These are phyloP conservation scores for Drosophila rhopaloa DNA, from an alignment of 1,140 invertebrate genomes.

Conservation along the genomic window DNA sequence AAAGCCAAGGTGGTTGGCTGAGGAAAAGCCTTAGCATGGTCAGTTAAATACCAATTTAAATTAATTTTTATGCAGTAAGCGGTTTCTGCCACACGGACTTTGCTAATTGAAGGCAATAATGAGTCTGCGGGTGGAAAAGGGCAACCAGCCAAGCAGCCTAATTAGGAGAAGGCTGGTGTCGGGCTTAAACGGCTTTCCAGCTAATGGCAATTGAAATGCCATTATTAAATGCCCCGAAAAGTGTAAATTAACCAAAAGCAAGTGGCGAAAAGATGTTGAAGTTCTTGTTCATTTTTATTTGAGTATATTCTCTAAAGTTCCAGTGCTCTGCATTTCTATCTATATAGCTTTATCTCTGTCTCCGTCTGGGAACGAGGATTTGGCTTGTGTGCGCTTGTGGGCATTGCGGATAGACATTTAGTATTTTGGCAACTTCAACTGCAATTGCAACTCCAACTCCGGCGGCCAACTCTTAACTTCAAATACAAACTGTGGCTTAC, in stretches of 20 bases:
- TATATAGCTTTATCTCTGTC: conserved; percentile 10
- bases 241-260: conserved; percentile 30
- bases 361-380: conserved; percentile 29
- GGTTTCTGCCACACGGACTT: conserved; percentile 31
- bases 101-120: conserved; percentile 66
- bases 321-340: not conserved
- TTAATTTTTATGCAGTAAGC: conserved; percentile 76
- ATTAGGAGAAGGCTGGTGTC: conserved; percentile 35
- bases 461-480: conserved; percentile 17
- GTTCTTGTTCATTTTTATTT: conserved; percentile 32
- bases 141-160: conserved; percentile 53
- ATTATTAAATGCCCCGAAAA: conserved; percentile 49
- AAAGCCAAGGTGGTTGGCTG: conserved; percentile 24
- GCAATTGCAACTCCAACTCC: conserved; percentile 32
- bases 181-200: conserved; percentile 21
- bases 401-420: conserved; percentile 75
- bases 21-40: conserved; percentile 54
- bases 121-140: conserved; percentile 39
- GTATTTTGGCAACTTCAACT: conserved; percentile 73
- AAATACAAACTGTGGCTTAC: conserved; percentile 42
- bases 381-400: conserved; percentile 68
- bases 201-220: conserved; percentile 70
- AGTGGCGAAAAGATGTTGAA: conserved; percentile 16
- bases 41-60: conserved; percentile 81
- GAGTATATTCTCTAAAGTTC: not conserved